Evolutionary conservation across 2,888 invertebrate species (phyloP).

Genomic region (Pegoplata infirma): DNA sequence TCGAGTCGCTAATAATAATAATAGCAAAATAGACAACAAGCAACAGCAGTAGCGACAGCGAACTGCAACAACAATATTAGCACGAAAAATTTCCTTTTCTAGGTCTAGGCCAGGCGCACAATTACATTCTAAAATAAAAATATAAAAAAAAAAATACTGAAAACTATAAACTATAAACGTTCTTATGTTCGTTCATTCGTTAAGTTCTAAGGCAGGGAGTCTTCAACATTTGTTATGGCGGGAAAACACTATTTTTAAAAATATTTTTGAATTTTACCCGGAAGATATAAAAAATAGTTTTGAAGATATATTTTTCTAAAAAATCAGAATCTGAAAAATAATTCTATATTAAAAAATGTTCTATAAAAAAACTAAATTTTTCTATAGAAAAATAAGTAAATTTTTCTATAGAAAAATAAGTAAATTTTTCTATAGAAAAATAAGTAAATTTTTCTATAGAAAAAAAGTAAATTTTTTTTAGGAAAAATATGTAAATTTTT

Average conservation of each 20-base stretch:
- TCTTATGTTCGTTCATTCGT: conserved; percentile 58
- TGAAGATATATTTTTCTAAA: too few species aligned
- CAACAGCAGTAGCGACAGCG: conserved; percentile 51
- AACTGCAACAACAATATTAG: conserved; percentile 70
- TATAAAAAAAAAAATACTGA: conserved; percentile 46
- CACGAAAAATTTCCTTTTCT: conserved; percentile 77
- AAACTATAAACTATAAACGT: conserved; percentile 43
- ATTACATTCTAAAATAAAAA: conserved; percentile 72
- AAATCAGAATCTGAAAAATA: too few species aligned
- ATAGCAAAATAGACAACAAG: conserved; percentile 60
- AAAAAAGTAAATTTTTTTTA: too few species aligned
- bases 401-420: too few species aligned
- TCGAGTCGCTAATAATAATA: conserved; percentile 64
- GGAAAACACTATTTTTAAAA: too few species aligned
- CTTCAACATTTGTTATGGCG: neutral
- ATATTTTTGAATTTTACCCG: neutral
- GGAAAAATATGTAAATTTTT: too few species aligned
- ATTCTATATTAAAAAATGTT: too few species aligned
- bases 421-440: too few species aligned
- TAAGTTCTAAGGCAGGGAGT: conserved; percentile 43
- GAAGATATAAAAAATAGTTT: neutral
- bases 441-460: too few species aligned
- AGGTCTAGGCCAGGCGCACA: conserved; percentile 78
- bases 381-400: too few species aligned
- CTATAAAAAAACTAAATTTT: too few species aligned